Evolutionary conservation across 1,140 invertebrate genomes (phyloP).

Genomic region (Drosophila pachea): DNA sequence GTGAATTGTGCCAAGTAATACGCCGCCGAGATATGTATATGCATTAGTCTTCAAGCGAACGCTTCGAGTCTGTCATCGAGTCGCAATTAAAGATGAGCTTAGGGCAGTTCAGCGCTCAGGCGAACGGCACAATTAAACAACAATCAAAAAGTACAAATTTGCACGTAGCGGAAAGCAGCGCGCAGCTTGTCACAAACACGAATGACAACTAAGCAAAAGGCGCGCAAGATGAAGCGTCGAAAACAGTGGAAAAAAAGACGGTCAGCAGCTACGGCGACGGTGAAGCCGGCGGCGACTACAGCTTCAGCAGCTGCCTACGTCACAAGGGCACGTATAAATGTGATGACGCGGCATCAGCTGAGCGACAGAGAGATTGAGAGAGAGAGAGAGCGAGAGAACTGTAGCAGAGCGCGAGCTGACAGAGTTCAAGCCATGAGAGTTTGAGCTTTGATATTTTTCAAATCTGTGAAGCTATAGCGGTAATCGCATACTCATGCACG

Average conservation of each 20-base stretch:
- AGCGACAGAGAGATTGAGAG: conserved; percentile 1
- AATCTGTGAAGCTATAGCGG: neutral
- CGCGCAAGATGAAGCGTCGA: conserved; percentile 32
- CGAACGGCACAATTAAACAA: conserved; percentile 10
- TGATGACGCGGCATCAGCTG: conserved; percentile 55
- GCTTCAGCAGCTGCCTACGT: conserved; percentile 36
- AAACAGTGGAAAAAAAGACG: conserved; percentile 1
- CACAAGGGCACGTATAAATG: conserved; percentile 31
- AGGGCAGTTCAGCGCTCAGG: conserved; percentile 12
- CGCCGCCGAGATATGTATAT: neutral
- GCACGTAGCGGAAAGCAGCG: conserved; percentile 20
- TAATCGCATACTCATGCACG: neutral
- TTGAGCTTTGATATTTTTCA: conserved; percentile 27
- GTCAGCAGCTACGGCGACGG: neutral
- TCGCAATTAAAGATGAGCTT: conserved; percentile 36
- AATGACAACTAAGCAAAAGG: conserved; percentile 26
- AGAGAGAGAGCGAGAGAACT: neutral
- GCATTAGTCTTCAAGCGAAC: conserved; percentile 14
- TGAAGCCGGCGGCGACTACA: neutral
- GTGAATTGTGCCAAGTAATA: conserved; percentile 21
- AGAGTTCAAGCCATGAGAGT: neutral
- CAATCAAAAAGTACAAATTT: conserved; percentile 24
- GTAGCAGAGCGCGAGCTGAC: too few relatives aligned
- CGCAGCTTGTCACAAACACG: conserved; percentile 22
- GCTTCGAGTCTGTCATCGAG: conserved; percentile 16